Base-by-base conservation (phyloP, 2,888 invertebrate genomes). In the Ophioninae sp. region DNA sequence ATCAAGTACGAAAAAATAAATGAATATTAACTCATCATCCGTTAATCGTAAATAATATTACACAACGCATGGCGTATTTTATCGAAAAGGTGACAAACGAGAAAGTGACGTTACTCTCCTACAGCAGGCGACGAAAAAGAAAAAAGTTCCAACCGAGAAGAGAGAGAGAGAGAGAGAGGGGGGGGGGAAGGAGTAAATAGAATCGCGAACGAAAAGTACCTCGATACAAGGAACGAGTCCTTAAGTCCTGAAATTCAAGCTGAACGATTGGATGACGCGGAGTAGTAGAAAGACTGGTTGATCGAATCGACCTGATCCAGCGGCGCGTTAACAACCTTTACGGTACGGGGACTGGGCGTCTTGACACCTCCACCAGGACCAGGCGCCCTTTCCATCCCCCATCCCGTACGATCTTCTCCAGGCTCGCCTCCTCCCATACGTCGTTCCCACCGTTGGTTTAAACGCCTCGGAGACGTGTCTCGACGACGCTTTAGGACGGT, bases 401-500 rank as follows among this genome's bases (percentile, higher is more conserved):
- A 8, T 30, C 44, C 59, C 44, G 39, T 63, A 67, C 22, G 17
- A 17, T 44, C 37, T 5, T 30, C 61, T 17, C 65, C 65, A 74
- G 9, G 8, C 37, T 20, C 56, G 9, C 41, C n/a, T 22, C 39
- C 67, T 68, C 23, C 58, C 58, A 44, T 74, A 51, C 30, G 56
- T 78, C 77, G 69, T 74, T 82, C 76, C 85, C 69, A 73, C 85
- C 86, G 85, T 86, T 83, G 87, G 87, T 88, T 88, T 87, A 88
- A 88, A 86, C 87, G 39, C 30, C 84, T 88, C 85, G 84, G 86
- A 86, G 85, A 87, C 87, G 87, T 86, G 88, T 88, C 88, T 87
- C 87, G 84, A 83, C 86, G 86, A 86, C 87, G 87, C 88, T 88
- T 89, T 89, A 88, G 87, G 86, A 86, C 84, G 86, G 87, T 87